Conservation (phyloP, 37 sponge, comb jelly and placozoan species). For the Spongia lamella region DNA sequence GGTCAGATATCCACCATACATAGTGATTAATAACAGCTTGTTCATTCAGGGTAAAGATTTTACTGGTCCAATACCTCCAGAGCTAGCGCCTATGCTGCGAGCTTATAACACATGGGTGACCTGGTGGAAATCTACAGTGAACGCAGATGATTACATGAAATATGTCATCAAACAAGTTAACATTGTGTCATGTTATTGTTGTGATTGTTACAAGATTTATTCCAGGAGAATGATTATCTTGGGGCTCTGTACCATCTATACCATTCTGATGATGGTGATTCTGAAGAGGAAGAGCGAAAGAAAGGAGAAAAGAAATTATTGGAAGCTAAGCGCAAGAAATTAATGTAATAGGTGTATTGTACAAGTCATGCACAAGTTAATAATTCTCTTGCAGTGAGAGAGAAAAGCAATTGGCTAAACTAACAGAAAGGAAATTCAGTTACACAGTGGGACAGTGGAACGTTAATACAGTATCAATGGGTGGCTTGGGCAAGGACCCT, state of each 20-base stretch:
- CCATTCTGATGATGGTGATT: conserved; percentile 82
- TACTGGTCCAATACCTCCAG: conserved; percentile 27
- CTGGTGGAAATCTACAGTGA: conserved; percentile 68
- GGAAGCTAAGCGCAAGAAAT: conserved; percentile 28
- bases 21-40: too few relatives aligned
- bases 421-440: conserved; percentile 52
- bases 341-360: conserved; percentile 30
- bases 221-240: conserved; percentile 84
- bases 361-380: not conserved
- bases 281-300: conserved; percentile 74
- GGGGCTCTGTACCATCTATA: conserved; percentile 82
- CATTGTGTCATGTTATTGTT: not conserved
- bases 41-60: conserved; percentile 5
- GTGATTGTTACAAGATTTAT: not conserved
- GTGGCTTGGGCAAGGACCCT: conserved; percentile 84
- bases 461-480: conserved; percentile 84
- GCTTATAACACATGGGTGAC: conserved; percentile 60
- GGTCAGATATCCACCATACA: not conserved
- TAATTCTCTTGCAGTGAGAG: conserved; percentile 34
- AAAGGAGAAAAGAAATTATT: conserved; percentile 48
- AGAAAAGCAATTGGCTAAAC: conserved; percentile 26
- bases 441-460: conserved; percentile 84
- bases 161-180: conserved; percentile 55
- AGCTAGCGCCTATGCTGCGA: not conserved
- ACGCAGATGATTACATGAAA: conserved; percentile 79